Evolutionary conservation across 1,140 invertebrate genomes (phyloP).

Genomic region (Eumaeus atala): DNA sequence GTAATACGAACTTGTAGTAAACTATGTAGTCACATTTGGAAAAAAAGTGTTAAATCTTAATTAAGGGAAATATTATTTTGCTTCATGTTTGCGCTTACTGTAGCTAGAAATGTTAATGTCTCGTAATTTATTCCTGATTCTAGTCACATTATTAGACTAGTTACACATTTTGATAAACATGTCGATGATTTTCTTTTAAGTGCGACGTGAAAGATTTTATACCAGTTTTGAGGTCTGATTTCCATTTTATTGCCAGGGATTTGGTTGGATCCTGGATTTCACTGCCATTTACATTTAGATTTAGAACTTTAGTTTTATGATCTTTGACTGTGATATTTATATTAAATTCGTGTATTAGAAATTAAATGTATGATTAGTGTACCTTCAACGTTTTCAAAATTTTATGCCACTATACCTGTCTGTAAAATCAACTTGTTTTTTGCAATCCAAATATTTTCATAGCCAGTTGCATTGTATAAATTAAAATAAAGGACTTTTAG

Average conservation of each 20-base stretch:
- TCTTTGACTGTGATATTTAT: constrained; percentile 73
- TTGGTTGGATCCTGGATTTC: constrained; percentile 21
- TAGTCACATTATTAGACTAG: constrained; percentile 70
- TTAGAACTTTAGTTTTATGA: constrained; percentile 61
- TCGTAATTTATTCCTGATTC: constrained; percentile 67
- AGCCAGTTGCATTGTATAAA: constrained; percentile 47
- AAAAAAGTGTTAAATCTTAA: background rate
- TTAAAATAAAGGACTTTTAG: constrained; percentile 55
- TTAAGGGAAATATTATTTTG: constrained; percentile 10
- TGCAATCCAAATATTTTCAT: constrained; percentile 55
- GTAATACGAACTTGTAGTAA: constrained; percentile 8
- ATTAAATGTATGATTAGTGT: constrained; percentile 52
- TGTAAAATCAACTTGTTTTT: constrained; percentile 31
- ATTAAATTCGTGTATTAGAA: constrained; percentile 67
- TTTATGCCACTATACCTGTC: constrained; percentile 26
- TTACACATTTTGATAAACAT: constrained; percentile 40
- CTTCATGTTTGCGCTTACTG: constrained; percentile 35
- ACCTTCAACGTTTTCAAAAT: constrained; percentile 37
- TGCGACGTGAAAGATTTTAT: constrained; percentile 12
- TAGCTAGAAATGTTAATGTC: constrained; percentile 51
- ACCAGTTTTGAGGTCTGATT: constrained; percentile 6
- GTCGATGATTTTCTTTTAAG: constrained; percentile 9
- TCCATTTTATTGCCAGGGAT: constrained; percentile 16
- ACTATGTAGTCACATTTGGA: background rate
- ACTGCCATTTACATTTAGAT: constrained; percentile 64